phyloP scores from a whole-genome alignment of 2,113 vertebrate genomes.

The Passer montanus region DNA sequence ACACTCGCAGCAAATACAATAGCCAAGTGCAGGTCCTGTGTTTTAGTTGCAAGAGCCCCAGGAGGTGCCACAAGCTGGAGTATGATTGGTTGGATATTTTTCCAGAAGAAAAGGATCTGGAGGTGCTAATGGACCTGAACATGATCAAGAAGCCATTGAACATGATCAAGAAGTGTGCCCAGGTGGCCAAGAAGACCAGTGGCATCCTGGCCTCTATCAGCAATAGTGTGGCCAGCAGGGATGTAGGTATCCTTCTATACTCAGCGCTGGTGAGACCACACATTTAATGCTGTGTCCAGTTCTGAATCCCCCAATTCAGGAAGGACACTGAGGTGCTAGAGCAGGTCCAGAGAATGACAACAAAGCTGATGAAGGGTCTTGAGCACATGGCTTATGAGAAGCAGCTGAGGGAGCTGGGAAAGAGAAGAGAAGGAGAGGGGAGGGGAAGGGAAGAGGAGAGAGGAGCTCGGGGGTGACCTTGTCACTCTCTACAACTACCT shows the following conservation, averaged over 20 bases:
- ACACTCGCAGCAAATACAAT: no score
- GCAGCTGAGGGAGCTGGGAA: not conserved
- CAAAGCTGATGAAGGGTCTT: not conserved
- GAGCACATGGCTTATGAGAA: not conserved
- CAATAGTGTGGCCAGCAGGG: not conserved
- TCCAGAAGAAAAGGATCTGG: not conserved
- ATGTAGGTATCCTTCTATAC: not conserved
- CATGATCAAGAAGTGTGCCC: not conserved
- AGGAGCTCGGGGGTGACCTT: not conserved
- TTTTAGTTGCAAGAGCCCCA: not conserved
- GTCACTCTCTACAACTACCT: no score
- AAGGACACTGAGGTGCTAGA: not conserved
- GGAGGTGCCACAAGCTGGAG: not conserved
- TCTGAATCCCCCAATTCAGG: not conserved
- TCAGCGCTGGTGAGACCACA: not conserved
- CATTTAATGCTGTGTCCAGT: not conserved
- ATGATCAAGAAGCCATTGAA: not conserved
- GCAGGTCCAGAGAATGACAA: not conserved
- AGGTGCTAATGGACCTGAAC: not conserved
- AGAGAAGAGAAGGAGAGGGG: not conserved
- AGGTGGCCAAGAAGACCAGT: not conserved
- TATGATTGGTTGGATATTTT: not conserved
- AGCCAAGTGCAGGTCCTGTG: rapidly evolving
- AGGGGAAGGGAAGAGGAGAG: no score
- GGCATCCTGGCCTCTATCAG: not conserved